phyloP scores from a whole-genome alignment of 35 echinoderm and acorn worm genomes.

The Eucidaris tribuloides region DNA sequence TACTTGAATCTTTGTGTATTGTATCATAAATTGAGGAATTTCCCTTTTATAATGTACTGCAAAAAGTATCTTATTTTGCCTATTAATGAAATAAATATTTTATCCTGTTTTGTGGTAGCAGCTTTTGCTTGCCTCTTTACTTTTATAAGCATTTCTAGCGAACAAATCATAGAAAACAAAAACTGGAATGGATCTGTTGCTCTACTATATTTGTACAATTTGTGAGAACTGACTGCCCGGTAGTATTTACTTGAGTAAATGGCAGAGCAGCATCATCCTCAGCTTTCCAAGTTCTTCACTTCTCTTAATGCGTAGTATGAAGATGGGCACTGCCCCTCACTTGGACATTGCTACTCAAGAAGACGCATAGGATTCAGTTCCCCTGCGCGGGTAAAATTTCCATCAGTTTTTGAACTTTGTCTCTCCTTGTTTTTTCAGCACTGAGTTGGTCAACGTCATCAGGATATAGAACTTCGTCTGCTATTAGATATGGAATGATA shows the following conservation, averaged over 20 bases:
- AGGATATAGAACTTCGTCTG: not conserved
- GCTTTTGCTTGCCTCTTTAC: too few species aligned
- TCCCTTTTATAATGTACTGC: too few species aligned
- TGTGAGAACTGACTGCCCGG: too few species aligned
- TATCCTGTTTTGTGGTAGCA: too few species aligned
- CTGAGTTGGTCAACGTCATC: not conserved
- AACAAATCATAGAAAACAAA: too few species aligned
- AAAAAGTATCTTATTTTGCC: too few species aligned
- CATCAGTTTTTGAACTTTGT: not conserved
- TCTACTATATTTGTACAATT: too few species aligned
- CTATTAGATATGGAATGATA: not conserved
- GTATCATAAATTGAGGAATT: too few species aligned
- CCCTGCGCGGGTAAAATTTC: slow-evolving; percentile 1
- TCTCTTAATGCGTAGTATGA: not conserved
- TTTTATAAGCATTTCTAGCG: too few species aligned
- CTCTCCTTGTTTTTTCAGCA: not conserved
- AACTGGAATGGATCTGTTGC: too few species aligned
- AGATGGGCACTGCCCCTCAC: not conserved
- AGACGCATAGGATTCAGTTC: not conserved
- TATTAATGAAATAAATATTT: too few species aligned
- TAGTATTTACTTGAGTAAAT: slow-evolving; percentile 12
- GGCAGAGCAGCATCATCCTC: not conserved
- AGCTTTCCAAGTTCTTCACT: not conserved
- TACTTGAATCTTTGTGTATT: too few species aligned
- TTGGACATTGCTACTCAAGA: not conserved